Conservation (phyloP, 1,140 invertebrate species). For the Penaeus japonicus region DNA sequence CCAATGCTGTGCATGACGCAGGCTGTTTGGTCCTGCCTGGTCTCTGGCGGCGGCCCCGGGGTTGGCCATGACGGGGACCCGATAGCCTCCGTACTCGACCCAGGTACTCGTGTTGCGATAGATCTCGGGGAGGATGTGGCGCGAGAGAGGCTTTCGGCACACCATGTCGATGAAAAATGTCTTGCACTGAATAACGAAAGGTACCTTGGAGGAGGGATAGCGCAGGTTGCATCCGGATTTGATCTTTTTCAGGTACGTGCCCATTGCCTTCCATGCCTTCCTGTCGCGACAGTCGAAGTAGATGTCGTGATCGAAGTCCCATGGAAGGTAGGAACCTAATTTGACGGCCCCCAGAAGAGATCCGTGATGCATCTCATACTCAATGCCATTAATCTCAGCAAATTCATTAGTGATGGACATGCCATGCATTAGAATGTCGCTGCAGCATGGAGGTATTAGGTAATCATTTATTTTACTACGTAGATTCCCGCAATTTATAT, state of each 20-base stretch:
- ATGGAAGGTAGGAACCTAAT: conserved; percentile 60
- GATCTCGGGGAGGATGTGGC: conserved; percentile 23
- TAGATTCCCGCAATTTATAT: conserved; percentile 38
- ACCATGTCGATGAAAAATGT: neutral
- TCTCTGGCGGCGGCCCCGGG: conserved; percentile 62
- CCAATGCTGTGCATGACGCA: conserved; percentile 58
- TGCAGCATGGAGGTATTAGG: conserved; percentile 55
- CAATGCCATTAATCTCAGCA: conserved; percentile 18
- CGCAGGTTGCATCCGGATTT: neutral
- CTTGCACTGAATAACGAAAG: conserved; percentile 7
- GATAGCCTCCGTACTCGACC: conserved; percentile 59
- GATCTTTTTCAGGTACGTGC: neutral
- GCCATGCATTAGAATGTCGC: conserved; percentile 42
- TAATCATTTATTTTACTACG: neutral
- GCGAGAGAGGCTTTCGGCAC: neutral
- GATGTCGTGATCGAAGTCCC: conserved; percentile 62
- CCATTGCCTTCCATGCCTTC: conserved; percentile 36
- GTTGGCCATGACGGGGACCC: conserved; percentile 60
- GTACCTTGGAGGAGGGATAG: conserved; percentile 18
- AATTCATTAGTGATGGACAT: conserved; percentile 35
- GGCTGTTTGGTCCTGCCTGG: conserved; percentile 60
- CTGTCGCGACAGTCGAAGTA: conserved; percentile 33
- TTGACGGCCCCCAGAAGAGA: conserved; percentile 62
- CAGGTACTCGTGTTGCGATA: conserved; percentile 58
- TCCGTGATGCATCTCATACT: conserved; percentile 61